Base-by-base conservation (phyloP, 2,113 vertebrate species). In the Bubo scandiacus region DNA sequence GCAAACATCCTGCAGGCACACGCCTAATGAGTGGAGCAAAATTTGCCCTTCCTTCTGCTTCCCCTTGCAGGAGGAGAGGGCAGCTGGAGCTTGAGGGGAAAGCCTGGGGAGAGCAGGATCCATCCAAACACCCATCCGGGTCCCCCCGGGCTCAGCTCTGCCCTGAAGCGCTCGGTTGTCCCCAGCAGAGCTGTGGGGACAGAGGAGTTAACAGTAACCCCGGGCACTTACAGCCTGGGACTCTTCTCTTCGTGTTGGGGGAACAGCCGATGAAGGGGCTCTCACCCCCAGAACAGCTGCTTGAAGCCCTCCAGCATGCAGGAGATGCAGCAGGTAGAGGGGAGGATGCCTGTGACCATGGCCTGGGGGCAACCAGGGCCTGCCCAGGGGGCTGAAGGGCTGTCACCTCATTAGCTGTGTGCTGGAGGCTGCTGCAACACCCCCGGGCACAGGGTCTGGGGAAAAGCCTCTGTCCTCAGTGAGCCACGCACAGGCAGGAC, bases 11-110 rank as follows among this genome's bases (percentile, higher is more conserved):
- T 15, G 3, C 57, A 15, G 49, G 36, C 45, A 58, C 42, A 12
- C 1, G 1, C 21, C 8, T 3, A 0, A n/a, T 0, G 34, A n/a
- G 7, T 32, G 15, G 5, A 43, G 52, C 63, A 62, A 6, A 3
- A 38, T 47, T 7, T 71, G 36, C 67, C 72, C 13, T 54, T 49
- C 59, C 43, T 34, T 21, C 55, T 61, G 43, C 40, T 29, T 17
- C 32, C 49, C 18, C 13, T 63, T 27, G 40, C 72, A 23, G 61
- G 51, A 70, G 71, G 40, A 80, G 19, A 30, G 22, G 52, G 40
- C 51, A 29, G 55, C 72, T 36, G 51, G 55, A 43, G 15, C 23
- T 45, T 59, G 34, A 10, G 10, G 42, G 29, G 45, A 21, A 61
- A 67, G 58, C 14, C 61, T 32, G 45, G 40, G 58, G 25, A 49